Evolutionary conservation across 2,888 invertebrate species (phyloP).

Genomic region (Macrosiphum euphorbiae): DNA sequence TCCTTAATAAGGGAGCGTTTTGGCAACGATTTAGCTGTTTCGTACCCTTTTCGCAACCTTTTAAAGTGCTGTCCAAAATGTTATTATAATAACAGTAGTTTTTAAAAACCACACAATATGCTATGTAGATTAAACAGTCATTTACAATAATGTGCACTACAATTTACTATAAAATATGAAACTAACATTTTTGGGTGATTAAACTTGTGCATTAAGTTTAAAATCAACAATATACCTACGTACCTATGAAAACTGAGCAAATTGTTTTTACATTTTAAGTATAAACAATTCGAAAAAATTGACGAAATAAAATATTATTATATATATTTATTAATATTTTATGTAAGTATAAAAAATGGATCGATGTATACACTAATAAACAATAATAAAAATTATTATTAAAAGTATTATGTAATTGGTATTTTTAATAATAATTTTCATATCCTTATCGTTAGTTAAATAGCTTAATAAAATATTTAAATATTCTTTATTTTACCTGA

Average conservation of each 20-base stretch:
- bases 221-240: neutral
- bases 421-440: no score
- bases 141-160: neutral
- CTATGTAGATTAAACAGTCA: constrained; percentile 23
- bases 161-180: constrained; percentile 22
- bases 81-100: constrained; percentile 48
- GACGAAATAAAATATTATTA: neutral
- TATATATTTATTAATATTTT: neutral
- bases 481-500: no score
- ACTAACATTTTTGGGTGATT: neutral
- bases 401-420: no score
- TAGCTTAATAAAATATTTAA: no score
- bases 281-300: neutral
- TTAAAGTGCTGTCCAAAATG: constrained; percentile 48
- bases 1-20: constrained; percentile 57
- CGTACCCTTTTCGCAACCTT: constrained; percentile 57
- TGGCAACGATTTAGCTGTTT: constrained; percentile 62
- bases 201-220: neutral
- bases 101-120: constrained; percentile 40
- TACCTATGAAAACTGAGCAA: neutral
- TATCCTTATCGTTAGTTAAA: no score
- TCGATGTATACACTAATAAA: neutral
- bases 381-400: no score
- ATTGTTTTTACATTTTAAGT: neutral
- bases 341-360: neutral